A percentile compares a stretch with the other conserved stretches of the same genome.
Evolutionary conservation across 2,113 vertebrate species (phyloP).

Genomic region (Lutjanus erythropterus): DNA sequence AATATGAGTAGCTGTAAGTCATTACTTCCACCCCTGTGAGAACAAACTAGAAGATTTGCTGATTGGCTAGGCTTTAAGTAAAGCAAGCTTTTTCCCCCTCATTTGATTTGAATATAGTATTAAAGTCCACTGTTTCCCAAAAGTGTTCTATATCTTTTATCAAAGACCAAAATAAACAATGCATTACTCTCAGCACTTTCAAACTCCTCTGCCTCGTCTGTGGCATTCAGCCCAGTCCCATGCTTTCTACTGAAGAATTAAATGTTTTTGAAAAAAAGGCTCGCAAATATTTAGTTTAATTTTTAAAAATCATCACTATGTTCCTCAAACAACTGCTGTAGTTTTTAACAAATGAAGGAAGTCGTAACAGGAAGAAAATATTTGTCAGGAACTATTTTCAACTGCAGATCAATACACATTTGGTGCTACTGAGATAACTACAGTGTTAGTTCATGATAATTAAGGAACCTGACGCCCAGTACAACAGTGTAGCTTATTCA

Average conservation of each 20-base stretch:
- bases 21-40: too few species aligned
- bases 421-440: not conserved
- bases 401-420: not conserved
- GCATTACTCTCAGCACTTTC: not conserved
- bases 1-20: too few species aligned
- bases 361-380: not conserved
- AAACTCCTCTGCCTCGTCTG: not conserved
- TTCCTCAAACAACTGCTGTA: not conserved
- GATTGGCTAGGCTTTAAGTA: not conserved
- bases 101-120: not conserved
- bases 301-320: too few species aligned
- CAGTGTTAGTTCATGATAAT: not conserved
- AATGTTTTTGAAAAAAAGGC: too few species aligned
- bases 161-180: not conserved
- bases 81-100: too few species aligned
- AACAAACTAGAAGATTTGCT: not conserved
- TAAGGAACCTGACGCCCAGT: not conserved
- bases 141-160: too few species aligned
- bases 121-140: not conserved
- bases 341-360: not conserved
- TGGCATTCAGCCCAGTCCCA: too few species aligned
- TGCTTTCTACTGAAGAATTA: not conserved
- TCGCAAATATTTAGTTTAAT: too few species aligned
- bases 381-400: not conserved
- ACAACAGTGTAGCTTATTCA: too few species aligned